These are phyloP conservation scores for Gopherus evgoodei DNA, from an alignment of 2,113 vertebrate genomes.

Conservation along the genomic window DNA sequence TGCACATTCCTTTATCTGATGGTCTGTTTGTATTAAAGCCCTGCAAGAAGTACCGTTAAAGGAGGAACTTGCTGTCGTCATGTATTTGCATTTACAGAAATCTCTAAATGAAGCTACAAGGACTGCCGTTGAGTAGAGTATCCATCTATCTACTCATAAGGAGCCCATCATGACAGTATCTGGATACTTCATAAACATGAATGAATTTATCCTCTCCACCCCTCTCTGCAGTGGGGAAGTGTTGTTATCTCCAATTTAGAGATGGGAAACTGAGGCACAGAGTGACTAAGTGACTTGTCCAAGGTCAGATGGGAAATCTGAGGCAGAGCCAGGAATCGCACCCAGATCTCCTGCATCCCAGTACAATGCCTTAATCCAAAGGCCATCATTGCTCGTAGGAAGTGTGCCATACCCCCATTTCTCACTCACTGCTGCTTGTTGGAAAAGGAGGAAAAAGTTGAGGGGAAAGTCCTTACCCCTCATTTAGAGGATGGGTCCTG, in stretches of 20 bases:
- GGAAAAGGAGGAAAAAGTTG: not conserved
- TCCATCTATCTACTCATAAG: not conserved
- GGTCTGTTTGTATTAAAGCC: slow-evolving; percentile 60
- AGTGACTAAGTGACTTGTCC: not conserved
- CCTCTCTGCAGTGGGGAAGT: not conserved
- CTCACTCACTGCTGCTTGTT: not conserved
- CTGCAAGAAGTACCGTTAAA: slow-evolving; percentile 53
- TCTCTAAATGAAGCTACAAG: not conserved
- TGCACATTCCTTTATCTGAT: slow-evolving; percentile 61
- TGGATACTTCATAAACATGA: not conserved
- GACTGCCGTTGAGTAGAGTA: not conserved
- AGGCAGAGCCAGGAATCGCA: not conserved
- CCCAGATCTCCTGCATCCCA: not conserved
- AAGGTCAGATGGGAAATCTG: not conserved
- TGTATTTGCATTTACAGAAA: slow-evolving; percentile 71
- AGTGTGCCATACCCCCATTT: not conserved
- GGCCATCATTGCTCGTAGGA: not conserved
- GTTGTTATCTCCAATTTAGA: not conserved
- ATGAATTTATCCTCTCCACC: not conserved
- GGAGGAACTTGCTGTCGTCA: slow-evolving; percentile 52
- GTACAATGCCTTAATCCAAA: not conserved
- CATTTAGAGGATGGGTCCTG: not conserved
- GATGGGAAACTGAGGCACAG: not conserved
- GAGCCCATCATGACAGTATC: not conserved
- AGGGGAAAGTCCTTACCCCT: not conserved